These are phyloP conservation scores for Drosophila differens DNA, from an alignment of 2,888 invertebrate species.

Conservation along the genomic window DNA sequence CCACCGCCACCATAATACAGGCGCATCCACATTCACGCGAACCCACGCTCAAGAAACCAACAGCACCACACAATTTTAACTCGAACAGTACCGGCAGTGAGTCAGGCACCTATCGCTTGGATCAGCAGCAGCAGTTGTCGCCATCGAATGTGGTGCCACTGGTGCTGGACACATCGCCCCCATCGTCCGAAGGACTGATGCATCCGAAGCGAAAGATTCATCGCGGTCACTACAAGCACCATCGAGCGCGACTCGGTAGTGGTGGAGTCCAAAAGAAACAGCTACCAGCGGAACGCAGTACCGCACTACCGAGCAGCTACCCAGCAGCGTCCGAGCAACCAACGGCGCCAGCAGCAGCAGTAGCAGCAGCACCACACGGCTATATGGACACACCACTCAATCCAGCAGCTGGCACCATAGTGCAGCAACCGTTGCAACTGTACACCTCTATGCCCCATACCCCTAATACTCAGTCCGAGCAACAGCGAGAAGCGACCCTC, in stretches of 20 bases:
- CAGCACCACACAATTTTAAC: background rate
- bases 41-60: slow-evolving; percentile 61
- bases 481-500: slow-evolving; percentile 78
- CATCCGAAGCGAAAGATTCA: slow-evolving; percentile 76
- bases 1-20: slow-evolving; percentile 83
- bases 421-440: slow-evolving; percentile 69
- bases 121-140: slow-evolving; percentile 52
- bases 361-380: slow-evolving; percentile 53
- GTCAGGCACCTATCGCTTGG: slow-evolving; percentile 64
- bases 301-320: slow-evolving; percentile 27
- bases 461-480: slow-evolving; percentile 80
- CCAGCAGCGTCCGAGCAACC: slow-evolving; percentile 35
- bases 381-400: slow-evolving; percentile 78
- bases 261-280: slow-evolving; percentile 35
- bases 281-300: background rate
- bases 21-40: slow-evolving; percentile 74
- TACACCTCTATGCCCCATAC: slow-evolving; percentile 83
- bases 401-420: slow-evolving; percentile 73
- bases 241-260: slow-evolving; percentile 56
- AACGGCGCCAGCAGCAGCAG: slow-evolving; percentile 15
- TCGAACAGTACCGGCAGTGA: slow-evolving; percentile 34
- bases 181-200: slow-evolving; percentile 39
- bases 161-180: slow-evolving; percentile 67
- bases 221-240: slow-evolving; percentile 81
- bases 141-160: slow-evolving; percentile 67